phyloP scores from a whole-genome alignment of 1,140 invertebrate species.

The Drosophila sp. region DNA sequence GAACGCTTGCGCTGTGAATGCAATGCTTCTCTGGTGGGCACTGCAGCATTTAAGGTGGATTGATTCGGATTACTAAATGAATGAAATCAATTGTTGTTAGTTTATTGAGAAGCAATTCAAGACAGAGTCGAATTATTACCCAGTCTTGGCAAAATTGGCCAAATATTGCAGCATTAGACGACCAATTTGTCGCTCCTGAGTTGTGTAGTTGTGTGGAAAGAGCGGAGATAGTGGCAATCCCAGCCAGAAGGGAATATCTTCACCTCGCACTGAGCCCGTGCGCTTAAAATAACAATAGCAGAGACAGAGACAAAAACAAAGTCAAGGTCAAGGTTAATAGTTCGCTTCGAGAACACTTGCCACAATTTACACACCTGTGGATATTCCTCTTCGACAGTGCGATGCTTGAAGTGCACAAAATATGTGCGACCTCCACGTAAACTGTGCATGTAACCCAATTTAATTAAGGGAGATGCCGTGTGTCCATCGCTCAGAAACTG shows the following conservation, averaged over 20 bases:
- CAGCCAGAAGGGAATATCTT: slow-evolving; percentile 97
- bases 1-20: slow-evolving; percentile 62
- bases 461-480: slow-evolving; percentile 92
- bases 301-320: no score
- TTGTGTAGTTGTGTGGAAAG: slow-evolving; percentile 89
- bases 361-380: slow-evolving; percentile 87
- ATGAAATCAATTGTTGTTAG: neutral
- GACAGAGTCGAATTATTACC: slow-evolving; percentile 86
- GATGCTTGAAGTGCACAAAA: slow-evolving; percentile 95
- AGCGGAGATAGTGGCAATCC: slow-evolving; percentile 93
- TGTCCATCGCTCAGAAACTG: slow-evolving; percentile 94
- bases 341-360: neutral
- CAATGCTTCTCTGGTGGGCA: slow-evolving; percentile 7
- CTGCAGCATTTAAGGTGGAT: slow-evolving; percentile 34
- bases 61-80: slow-evolving; percentile 75
- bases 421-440: slow-evolving; percentile 91
- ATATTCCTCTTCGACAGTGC: slow-evolving; percentile 90
- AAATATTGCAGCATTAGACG: slow-evolving; percentile 92
- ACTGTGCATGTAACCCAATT: slow-evolving; percentile 92
- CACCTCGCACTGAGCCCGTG: slow-evolving; percentile 93
- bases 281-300: slow-evolving; percentile 85
- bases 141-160: slow-evolving; percentile 92
- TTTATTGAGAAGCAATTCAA: neutral
- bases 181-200: slow-evolving; percentile 89
- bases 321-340: slow-evolving; percentile 47